These are phyloP conservation scores for Girardinus metallicus DNA, from an alignment of 2,797 vertebrate species.

Conservation along the genomic window DNA sequence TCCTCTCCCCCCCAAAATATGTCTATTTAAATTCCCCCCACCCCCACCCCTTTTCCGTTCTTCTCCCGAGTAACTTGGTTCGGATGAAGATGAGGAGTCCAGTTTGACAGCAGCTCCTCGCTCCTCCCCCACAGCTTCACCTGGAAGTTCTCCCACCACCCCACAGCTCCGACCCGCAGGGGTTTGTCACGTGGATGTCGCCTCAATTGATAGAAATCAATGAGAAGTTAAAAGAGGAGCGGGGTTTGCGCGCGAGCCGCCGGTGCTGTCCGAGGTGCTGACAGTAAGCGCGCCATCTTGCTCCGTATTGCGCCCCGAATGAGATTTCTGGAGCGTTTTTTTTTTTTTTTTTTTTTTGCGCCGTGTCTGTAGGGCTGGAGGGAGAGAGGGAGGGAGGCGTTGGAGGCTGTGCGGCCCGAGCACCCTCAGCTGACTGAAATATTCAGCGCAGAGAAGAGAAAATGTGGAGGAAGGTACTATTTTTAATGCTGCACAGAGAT, in stretches of 20 bases:
- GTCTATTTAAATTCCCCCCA: not conserved
- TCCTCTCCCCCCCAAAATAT: not conserved
- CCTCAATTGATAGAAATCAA: not conserved
- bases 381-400: conserved; percentile 1
- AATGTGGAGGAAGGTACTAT: conserved; percentile 5
- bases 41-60: not conserved
- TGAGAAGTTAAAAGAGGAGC: not conserved
- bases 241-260: not conserved
- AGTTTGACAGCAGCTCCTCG: not conserved
- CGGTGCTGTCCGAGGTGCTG: conserved; percentile 84
- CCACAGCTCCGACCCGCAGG: not conserved
- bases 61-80: not conserved
- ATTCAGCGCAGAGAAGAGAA: not conserved
- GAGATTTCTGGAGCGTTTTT: conserved; percentile 44
- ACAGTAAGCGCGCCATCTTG: conserved; percentile 83
- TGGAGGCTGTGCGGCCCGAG: conserved; percentile 5
- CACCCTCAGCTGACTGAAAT: conserved; percentile 23
- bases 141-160: conserved; percentile 35
- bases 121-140: not conserved
- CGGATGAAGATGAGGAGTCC: not conserved
- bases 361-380: conserved; percentile 38
- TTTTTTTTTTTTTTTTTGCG: conserved; percentile 5
- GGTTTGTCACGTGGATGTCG: conserved; percentile 2
- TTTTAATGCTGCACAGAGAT: conserved; percentile 20
- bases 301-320: conserved; percentile 59